Percentiles rank a stretch among this genome's conserved stretches.
Evolutionary conservation across 1,140 invertebrate genomes (phyloP).

Genomic region (Heliconius himera): DNA sequence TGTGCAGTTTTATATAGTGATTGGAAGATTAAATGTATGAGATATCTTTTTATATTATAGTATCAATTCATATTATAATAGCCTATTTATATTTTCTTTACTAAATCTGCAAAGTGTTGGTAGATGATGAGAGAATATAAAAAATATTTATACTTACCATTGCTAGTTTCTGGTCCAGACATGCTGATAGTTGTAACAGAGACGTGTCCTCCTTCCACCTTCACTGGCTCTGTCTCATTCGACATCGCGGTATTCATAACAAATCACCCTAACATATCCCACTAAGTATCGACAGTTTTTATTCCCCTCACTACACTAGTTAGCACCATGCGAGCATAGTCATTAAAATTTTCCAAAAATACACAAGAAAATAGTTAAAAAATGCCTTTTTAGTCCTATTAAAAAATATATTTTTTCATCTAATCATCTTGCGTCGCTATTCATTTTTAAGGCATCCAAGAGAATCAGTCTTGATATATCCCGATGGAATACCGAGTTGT

Average conservation of each 20-base stretch:
- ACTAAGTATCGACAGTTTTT: conserved; percentile 52
- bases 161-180: conserved; percentile 73
- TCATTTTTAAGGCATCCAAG: conserved; percentile 67
- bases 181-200: conserved; percentile 81
- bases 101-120: too few relatives aligned
- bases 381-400: conserved; percentile 37
- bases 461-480: conserved; percentile 64
- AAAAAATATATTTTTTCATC: conserved; percentile 45
- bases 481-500: conserved; percentile 41
- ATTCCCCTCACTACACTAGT: conserved; percentile 63
- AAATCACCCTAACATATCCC: conserved; percentile 42
- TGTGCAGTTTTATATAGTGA: too few relatives aligned
- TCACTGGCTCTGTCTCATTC: conserved; percentile 69
- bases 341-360: conserved; percentile 64
- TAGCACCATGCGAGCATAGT: conserved; percentile 60
- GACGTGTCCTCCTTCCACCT: conserved; percentile 76
- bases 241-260: conserved; percentile 62
- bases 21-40: too few relatives aligned
- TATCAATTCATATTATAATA: too few relatives aligned
- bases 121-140: conserved; percentile 7
- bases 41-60: too few relatives aligned
- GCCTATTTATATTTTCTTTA: too few relatives aligned
- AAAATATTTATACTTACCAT: conserved; percentile 57
- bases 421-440: conserved; percentile 67
- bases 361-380: conserved; percentile 42